Conservation (phyloP, 2,113 vertebrate genomes). For the Elgaria multicarinata region DNA sequence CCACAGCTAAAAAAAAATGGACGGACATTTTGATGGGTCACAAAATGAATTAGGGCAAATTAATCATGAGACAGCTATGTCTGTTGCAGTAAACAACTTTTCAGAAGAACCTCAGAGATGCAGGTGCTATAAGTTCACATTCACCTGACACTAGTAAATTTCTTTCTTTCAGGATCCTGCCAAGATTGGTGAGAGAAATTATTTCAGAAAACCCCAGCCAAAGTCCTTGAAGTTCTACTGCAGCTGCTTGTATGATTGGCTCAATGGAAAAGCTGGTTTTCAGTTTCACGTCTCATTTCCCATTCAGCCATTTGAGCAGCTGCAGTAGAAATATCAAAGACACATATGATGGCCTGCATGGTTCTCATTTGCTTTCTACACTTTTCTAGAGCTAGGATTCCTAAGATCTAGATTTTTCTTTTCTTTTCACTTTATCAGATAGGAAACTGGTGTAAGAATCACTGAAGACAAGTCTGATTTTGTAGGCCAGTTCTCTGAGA, state of each 20-base stretch:
- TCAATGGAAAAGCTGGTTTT: neutral
- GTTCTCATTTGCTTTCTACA: neutral
- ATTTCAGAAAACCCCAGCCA: neutral
- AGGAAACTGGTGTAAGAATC: too few relatives aligned
- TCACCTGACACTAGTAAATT: neutral
- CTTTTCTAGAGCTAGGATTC: neutral
- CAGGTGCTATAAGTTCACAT: neutral
- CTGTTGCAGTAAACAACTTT: neutral
- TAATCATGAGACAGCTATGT: conserved; percentile 7
- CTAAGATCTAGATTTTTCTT: neutral
- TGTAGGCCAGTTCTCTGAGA: neutral
- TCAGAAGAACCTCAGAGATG: neutral
- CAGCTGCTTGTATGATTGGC: neutral
- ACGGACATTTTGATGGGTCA: conserved; percentile 27
- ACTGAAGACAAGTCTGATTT: too few relatives aligned
- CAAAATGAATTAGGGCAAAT: conserved; percentile 34
- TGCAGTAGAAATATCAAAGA: neutral
- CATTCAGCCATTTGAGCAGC: neutral
- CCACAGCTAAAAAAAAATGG: conserved; percentile 21
- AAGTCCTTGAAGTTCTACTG: neutral
- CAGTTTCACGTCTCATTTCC: neutral
- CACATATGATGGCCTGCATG: neutral
- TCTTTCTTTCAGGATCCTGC: neutral
- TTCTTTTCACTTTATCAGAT: too few relatives aligned
- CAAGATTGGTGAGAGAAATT: neutral